Evolutionary conservation across 2,797 vertebrate genomes (phyloP).

Genomic region (Sebastes taczanowskii): DNA sequence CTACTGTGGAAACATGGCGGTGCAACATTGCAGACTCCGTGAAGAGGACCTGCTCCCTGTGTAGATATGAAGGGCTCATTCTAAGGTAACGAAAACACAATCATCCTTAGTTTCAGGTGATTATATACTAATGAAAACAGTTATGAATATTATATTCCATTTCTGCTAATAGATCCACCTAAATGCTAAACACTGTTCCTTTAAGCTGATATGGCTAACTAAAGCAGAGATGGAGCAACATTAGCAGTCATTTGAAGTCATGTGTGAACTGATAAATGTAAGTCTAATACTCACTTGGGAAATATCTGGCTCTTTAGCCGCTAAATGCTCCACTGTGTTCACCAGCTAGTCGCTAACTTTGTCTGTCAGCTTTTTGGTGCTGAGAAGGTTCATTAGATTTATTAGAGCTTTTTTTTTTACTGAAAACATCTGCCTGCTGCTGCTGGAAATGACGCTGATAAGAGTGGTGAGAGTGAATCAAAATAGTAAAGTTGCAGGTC

Average conservation of each 20-base stretch:
- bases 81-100: too few relatives aligned
- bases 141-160: too few relatives aligned
- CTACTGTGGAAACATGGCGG: too few relatives aligned
- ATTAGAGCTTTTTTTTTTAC: background rate
- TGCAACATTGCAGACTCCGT: too few relatives aligned
- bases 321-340: conserved; percentile 24
- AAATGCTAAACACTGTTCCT: too few relatives aligned
- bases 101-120: too few relatives aligned
- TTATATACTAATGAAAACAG: too few relatives aligned
- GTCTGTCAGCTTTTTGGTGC: conserved; percentile 8
- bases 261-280: background rate
- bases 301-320: conserved; percentile 1
- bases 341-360: background rate
- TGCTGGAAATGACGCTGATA: background rate
- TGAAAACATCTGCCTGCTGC: conserved; percentile 10
- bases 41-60: too few relatives aligned
- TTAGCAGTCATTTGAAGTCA: background rate
- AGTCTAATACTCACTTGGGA: background rate
- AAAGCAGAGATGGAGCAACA: background rate
- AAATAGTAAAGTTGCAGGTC: background rate
- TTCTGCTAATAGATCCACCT: too few relatives aligned
- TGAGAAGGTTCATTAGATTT: background rate
- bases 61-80: too few relatives aligned
- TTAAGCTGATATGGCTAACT: background rate
- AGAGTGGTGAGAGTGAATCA: background rate